These are phyloP conservation scores for Temnothorax rugatulus DNA, from an alignment of 2,888 invertebrate genomes.

Conservation along the genomic window DNA sequence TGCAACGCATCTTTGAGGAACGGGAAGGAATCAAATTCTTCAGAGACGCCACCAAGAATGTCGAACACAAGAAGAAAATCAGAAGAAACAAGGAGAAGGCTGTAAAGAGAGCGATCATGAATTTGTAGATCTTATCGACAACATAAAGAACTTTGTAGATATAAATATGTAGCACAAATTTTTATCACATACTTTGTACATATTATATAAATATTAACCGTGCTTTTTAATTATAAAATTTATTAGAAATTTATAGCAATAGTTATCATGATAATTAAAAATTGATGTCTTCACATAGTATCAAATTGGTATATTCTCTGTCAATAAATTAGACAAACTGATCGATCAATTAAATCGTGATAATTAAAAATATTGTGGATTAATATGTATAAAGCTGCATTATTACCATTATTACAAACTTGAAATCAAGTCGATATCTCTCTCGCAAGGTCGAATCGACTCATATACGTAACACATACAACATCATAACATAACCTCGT, in stretches of 20 bases:
- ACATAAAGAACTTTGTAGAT: slow-evolving; percentile 29
- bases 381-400: background rate
- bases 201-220: background rate
- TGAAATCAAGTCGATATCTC: background rate
- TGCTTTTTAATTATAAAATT: background rate
- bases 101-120: slow-evolving; percentile 88
- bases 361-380: background rate
- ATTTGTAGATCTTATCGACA: slow-evolving; percentile 78
- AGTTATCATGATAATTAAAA: background rate
- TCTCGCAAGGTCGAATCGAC: background rate
- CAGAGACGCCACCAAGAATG: slow-evolving; percentile 90
- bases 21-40: slow-evolving; percentile 92
- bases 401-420: too few relatives aligned
- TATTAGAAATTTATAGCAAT: background rate
- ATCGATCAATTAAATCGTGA: background rate
- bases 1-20: slow-evolving; percentile 92
- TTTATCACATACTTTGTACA: background rate
- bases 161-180: background rate
- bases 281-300: background rate
- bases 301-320: background rate
- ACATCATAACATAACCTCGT: slow-evolving; percentile 15
- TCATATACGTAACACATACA: background rate
- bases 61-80: slow-evolving; percentile 89
- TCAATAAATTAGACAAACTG: background rate
- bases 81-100: slow-evolving; percentile 89